Conservation (phyloP, 2,113 vertebrate genomes). For the Ifrita kowaldi region DNA sequence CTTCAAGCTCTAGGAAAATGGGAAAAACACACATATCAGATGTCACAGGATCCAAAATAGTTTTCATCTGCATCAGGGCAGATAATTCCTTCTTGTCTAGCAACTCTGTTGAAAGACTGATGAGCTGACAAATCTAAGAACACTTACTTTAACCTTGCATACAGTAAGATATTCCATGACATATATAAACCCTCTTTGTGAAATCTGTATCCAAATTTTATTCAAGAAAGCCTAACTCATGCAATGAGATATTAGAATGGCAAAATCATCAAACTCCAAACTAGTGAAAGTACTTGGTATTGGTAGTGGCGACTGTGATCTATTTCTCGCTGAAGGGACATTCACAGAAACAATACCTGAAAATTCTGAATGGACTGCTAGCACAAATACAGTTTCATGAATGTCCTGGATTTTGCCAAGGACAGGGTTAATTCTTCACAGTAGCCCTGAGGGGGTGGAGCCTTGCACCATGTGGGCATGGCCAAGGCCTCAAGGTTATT, state of each 20-base stretch:
- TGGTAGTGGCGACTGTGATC: neutral
- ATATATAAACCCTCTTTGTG: neutral
- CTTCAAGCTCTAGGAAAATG: constrained; percentile 34
- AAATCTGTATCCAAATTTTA: neutral
- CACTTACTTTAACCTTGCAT: neutral
- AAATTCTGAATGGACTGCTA: neutral
- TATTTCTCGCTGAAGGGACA: neutral
- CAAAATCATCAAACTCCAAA: neutral
- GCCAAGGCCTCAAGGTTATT: neutral
- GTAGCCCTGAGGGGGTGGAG: neutral
- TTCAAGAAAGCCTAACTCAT: neutral
- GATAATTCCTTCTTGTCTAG: neutral
- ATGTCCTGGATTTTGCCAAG: neutral
- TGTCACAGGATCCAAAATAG: constrained; percentile 21
- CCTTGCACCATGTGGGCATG: neutral
- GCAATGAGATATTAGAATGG: neutral
- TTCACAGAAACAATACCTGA: neutral
- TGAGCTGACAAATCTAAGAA: neutral
- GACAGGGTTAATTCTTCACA: neutral
- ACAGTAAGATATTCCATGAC: neutral
- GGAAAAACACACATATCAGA: constrained; percentile 25
- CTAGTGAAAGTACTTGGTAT: neutral
- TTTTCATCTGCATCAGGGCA: neutral
- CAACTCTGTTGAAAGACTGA: neutral
- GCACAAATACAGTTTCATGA: neutral